A percentile compares a stretch with the other conserved stretches of the same genome.
Evolutionary conservation across 2,888 invertebrate genomes (phyloP).

Genomic region (Caradrina clavipalpis): DNA sequence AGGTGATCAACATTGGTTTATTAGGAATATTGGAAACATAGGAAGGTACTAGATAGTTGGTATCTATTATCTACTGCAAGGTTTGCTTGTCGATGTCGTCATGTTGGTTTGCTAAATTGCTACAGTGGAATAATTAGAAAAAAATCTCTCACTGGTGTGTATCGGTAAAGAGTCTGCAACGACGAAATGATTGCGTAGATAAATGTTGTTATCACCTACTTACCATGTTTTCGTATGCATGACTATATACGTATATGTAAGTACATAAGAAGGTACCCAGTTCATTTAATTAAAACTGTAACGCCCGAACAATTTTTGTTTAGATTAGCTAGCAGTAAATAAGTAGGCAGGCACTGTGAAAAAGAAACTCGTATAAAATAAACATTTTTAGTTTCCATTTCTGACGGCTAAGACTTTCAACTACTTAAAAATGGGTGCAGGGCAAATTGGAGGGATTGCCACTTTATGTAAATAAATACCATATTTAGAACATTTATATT

Average conservation of each 20-base stretch:
- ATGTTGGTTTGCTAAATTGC: no score
- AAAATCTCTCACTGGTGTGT: no score
- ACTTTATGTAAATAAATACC: conserved; percentile 72
- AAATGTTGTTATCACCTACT: conserved; percentile 6
- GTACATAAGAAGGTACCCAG: background rate
- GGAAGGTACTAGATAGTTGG: no score
- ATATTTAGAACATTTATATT: background rate
- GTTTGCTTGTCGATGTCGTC: no score
- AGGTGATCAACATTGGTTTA: no score
- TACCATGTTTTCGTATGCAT: background rate
- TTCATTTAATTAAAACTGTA: conserved; percentile 45
- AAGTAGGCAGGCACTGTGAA: conserved; percentile 8
- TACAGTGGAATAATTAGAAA: no score
- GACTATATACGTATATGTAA: background rate
- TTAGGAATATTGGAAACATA: no score
- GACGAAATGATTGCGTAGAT: no score
- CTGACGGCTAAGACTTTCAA: background rate
- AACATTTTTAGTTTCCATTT: conserved; percentile 9
- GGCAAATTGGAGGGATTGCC: conserved; percentile 79
- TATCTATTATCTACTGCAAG: no score
- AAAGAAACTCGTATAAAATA: conserved; percentile 5
- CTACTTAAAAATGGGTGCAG: conserved; percentile 74
- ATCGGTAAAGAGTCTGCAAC: no score
- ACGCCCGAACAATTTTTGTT: conserved; percentile 53
- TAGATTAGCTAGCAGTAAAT: conserved; percentile 34